Evolutionary conservation across 2,888 invertebrate genomes (phyloP), one percentile per base, ranked within the genome.

Genomic region (Anagyrus pseudococci): DNA sequence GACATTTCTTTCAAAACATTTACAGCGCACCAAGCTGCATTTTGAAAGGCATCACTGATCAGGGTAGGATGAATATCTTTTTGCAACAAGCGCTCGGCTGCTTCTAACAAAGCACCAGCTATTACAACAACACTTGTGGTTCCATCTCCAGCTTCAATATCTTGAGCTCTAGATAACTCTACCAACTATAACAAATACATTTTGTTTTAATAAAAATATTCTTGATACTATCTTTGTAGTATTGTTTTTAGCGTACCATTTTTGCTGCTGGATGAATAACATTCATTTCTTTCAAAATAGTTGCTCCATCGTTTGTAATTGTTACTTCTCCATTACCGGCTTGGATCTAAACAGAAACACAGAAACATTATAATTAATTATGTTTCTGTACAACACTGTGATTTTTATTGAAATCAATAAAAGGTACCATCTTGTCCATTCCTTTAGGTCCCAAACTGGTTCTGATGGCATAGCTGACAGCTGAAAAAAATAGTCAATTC

Each of bases 301-400:
- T 99, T 37, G 99, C 99, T 61, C 99, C 99, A 86, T 99, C 99
- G 83, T 99, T 99, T 57, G 99, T 99, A 68, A 99, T 99, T 2
- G 98, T 98, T 0, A 99, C 99, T 85, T 98, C 98, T 7, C 98
- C 98, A 84, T 95, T 97, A 37, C 89, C 89, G 37, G 95, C 86
- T 85, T 99, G 98, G 75, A 99, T 99, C 93, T 94, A 75, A 66
- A 22, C 4, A 3, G 19, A 58, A 56, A 59, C 26, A 19, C 33
- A 37, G 33, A 37, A n/a, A n/a, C n/a, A n/a, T n/a, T n/a, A n/a
- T n/a, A n/a, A n/a, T n/a, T 37, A 15, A 37, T 10, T 37, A 37
- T 4, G 33, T 4, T 13, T 37, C 15, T 13, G 15, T 2, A 29
- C 10, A 37, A 8, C 8, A 13, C 13, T 2, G 8, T 4, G 33